These are phyloP conservation scores for Stegodyphus dumicola DNA, from an alignment of 1,140 invertebrate genomes.

Conservation along the genomic window DNA sequence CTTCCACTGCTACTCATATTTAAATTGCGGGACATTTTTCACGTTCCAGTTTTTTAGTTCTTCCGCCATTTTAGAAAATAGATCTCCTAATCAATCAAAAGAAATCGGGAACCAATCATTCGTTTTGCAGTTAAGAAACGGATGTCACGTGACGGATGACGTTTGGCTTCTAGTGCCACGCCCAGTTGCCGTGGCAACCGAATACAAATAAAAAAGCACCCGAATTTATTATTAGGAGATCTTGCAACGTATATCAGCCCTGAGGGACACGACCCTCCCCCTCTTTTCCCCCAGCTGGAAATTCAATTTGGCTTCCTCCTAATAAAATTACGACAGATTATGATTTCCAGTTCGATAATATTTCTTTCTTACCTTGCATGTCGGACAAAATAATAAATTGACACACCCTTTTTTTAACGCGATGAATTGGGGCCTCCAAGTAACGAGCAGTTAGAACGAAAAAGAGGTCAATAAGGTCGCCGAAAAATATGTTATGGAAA, in stretches of 20 bases:
- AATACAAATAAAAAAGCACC: slow-evolving; percentile 37
- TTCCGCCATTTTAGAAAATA: no score
- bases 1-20: no score
- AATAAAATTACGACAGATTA: slow-evolving; percentile 54
- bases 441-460: no score
- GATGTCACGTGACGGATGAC: slow-evolving; percentile 37
- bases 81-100: background rate
- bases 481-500: no score
- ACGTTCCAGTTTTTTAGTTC: no score
- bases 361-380: background rate
- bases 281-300: background rate
- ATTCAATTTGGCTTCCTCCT: slow-evolving; percentile 26
- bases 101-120: slow-evolving; percentile 16
- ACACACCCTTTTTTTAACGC: slow-evolving; percentile 29
- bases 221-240: background rate
- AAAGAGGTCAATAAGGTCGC: no score
- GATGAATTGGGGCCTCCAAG: background rate
- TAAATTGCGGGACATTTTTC: no score
- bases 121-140: slow-evolving; percentile 10
- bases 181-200: slow-evolving; percentile 33
- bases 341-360: slow-evolving; percentile 8
- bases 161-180: slow-evolving; percentile 26
- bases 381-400: slow-evolving; percentile 18
- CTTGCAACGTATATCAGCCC: slow-evolving; percentile 21
- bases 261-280: background rate